Base-by-base conservation (phyloP, 2,888 invertebrate genomes). In the Chrysolina oricalcia region DNA sequence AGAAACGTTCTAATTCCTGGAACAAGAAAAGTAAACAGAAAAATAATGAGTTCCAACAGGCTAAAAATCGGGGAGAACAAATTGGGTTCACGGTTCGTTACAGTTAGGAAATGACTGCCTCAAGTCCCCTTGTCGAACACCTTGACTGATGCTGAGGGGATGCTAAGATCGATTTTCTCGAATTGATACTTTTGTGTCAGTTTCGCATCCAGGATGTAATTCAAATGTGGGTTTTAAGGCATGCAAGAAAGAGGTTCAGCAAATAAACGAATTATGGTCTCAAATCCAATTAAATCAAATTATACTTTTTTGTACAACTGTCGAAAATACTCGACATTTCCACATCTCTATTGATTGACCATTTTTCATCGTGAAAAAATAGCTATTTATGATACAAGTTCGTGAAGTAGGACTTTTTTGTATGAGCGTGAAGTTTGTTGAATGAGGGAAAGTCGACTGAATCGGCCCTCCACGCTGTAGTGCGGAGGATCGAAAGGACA, bases 61-160 rank as follows among this genome's bases (percentile, higher is more conserved):
- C 62, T 69, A 70, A 75, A 74, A 74, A 74, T 75, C 63, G 70
- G 74, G 75, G 75, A 76, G 72, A 74, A 68, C 74, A 76, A 78
- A 76, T 76, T 76, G 78, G 76, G 76, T 72, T 78, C 69, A 74
- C 72, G 75, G 78, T 78, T 78, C 76, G 78, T 78, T 78, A 76
- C 75, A 43, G 74, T 19, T 64, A 74, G 72, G 77, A 73, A 77
- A 74, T 70, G 70, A 68, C 74, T 70, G 72, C 70, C 73, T 63
- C 56, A 62, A 62, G 69, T 63, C 73, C 69, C 72, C 63, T 73
- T 53, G 66, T 68, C 74, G 75, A 75, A 74, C 78, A 76, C 78
- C 78, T 78, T 78, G 74, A 74, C 73, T 73, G 48, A 68, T 48
- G 62, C 53, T 46, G 35, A 66, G 73, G 70, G 73, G 72, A 53